phyloP scores from a whole-genome alignment of 2,888 invertebrate genomes.

The Leucophora obtusa region DNA sequence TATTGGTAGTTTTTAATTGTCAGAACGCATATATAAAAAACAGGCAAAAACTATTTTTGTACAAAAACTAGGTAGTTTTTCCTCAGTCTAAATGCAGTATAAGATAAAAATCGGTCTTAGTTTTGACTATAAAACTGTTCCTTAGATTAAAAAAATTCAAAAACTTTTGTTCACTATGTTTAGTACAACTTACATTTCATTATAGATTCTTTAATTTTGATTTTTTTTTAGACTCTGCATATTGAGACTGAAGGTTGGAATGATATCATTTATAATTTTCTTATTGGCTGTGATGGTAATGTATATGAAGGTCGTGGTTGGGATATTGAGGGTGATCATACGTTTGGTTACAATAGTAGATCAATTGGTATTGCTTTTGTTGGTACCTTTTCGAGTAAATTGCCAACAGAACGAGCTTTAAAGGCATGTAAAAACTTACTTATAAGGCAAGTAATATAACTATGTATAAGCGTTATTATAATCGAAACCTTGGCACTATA shows the following conservation, averaged over 20 bases:
- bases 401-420: conserved; percentile 78
- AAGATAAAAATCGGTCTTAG: no score
- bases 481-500: neutral
- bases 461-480: neutral
- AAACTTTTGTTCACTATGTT: no score
- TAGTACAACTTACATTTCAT: no score
- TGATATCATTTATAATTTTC: conserved; percentile 81
- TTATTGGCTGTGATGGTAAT: conserved; percentile 81
- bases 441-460: conserved; percentile 65
- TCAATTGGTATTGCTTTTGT: conserved; percentile 80
- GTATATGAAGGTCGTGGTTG: conserved; percentile 82
- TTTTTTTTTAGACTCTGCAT: conserved; percentile 77
- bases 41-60: no score
- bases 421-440: conserved; percentile 79
- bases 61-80: no score
- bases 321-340: conserved; percentile 80
- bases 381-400: conserved; percentile 79
- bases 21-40: no score
- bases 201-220: no score
- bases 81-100: no score
- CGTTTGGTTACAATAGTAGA: conserved; percentile 79
- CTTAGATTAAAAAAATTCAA: no score
- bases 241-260: conserved; percentile 80
- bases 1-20: no score
- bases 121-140: no score